Percentiles rank a stretch among this genome's conserved stretches.
Conservation (phyloP, 2,888 invertebrate species). For the Temnothorax ravouxi region DNA sequence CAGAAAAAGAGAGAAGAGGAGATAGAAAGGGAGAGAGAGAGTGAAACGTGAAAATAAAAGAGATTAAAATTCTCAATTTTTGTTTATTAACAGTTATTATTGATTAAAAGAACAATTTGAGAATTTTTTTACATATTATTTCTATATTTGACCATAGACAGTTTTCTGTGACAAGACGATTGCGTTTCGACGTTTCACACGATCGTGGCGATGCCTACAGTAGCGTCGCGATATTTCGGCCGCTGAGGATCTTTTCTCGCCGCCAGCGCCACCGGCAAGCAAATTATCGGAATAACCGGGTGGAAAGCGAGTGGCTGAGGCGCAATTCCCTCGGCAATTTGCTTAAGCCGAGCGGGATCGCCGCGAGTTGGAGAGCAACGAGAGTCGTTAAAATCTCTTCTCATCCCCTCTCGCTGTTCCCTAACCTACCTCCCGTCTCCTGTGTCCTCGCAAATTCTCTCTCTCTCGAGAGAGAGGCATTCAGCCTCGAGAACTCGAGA, state of each 20-base stretch:
- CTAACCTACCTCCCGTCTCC: constrained; percentile 8
- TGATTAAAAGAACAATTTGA: neutral
- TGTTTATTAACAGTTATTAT: neutral
- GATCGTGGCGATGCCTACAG: constrained; percentile 6
- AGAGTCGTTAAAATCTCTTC: constrained; percentile 74
- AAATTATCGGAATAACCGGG: constrained; percentile 74
- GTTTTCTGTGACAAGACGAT: neutral
- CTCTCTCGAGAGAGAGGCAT: constrained; percentile 60
- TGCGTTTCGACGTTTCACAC: neutral
- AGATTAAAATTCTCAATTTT: neutral
- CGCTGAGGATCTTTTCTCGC: constrained; percentile 48
- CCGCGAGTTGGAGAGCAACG: constrained; percentile 72
- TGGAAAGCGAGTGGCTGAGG: constrained; percentile 71
- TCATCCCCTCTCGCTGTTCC: neutral
- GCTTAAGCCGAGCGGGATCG: constrained; percentile 74
- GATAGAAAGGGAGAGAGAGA: neutral
- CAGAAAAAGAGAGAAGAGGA: neutral
- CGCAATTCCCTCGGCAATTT: constrained; percentile 75
- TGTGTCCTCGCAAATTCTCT: constrained; percentile 25
- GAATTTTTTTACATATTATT: neutral
- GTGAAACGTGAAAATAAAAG: neutral
- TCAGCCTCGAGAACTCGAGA: constrained; percentile 64
- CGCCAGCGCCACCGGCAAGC: constrained; percentile 59
- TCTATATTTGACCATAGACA: neutral
- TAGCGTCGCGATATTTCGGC: constrained; percentile 41